Evolutionary conservation across 2,113 vertebrate genomes (phyloP).

Genomic region (Eurypyga helias): DNA sequence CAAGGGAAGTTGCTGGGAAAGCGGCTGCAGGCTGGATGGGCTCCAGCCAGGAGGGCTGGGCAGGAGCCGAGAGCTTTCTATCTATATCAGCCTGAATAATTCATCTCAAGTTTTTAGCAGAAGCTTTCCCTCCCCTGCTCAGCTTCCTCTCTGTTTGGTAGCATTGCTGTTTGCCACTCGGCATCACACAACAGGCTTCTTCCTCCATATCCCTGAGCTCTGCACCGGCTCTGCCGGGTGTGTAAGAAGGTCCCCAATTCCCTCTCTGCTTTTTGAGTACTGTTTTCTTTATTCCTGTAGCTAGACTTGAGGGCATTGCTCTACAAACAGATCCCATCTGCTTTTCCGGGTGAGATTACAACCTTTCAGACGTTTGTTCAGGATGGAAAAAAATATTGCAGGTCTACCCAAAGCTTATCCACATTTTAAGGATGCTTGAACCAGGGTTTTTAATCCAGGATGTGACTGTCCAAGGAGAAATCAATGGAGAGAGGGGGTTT

Average conservation of each 20-base stretch:
- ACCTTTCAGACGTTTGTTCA: background rate
- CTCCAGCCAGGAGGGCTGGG: background rate
- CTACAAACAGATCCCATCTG: background rate
- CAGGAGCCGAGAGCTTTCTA: background rate
- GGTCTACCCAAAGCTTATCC: background rate
- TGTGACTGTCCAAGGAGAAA: background rate
- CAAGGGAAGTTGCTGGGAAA: background rate
- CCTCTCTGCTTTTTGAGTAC: background rate
- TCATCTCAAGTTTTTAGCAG: slow-evolving; percentile 9
- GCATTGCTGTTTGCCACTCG: rapidly evolving
- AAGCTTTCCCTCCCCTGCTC: background rate
- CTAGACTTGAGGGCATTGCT: background rate
- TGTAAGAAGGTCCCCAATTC: background rate
- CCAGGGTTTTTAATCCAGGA: background rate
- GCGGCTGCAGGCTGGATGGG: background rate
- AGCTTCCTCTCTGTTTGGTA: background rate
- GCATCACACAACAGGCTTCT: background rate
- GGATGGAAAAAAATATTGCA: background rate
- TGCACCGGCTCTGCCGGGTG: background rate
- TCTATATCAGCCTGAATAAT: slow-evolving; percentile 33
- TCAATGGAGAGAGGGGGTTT: background rate
- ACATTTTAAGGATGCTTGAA: background rate
- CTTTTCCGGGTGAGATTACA: background rate
- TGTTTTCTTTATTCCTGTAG: background rate
- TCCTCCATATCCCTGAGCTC: background rate